These are phyloP conservation scores for Chaetops frenatus DNA, from an alignment of 2,113 vertebrate genomes.

Conservation along the genomic window DNA sequence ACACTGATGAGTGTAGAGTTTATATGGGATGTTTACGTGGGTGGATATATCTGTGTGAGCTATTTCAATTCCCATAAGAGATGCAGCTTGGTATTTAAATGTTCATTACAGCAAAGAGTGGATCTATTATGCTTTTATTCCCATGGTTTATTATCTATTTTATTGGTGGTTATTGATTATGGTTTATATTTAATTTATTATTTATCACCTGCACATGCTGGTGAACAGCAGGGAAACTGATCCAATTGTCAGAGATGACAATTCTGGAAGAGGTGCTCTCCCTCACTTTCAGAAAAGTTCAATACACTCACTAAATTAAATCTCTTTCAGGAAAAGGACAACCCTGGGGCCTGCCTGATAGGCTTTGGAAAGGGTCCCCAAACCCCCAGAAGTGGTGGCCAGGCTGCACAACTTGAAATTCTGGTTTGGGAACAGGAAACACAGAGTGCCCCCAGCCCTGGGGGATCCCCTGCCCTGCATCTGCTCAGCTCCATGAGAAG, in stretches of 20 bases:
- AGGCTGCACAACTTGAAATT: neutral
- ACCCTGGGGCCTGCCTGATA: neutral
- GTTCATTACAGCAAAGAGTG: neutral
- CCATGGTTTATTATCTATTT: neutral
- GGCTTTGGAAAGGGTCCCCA: neutral
- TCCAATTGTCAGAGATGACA: neutral
- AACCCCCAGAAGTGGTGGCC: neutral
- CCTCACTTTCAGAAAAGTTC: neutral
- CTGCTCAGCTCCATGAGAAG: neutral
- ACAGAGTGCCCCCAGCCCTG: neutral
- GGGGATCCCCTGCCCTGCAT: neutral
- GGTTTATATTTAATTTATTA: too few relatives aligned
- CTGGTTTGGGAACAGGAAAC: neutral
- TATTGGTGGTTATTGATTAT: too few relatives aligned
- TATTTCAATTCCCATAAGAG: neutral
- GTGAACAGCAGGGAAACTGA: neutral
- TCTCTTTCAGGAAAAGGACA: neutral
- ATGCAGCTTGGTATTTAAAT: neutral
- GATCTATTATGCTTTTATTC: neutral
- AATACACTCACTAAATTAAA: neutral
- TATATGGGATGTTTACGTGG: neutral
- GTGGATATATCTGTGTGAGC: neutral
- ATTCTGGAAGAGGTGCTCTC: neutral
- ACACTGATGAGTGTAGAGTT: neutral
- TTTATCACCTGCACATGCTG: rapidly evolving